Evolutionary conservation across 2,113 vertebrate species (phyloP).

Genomic region (Scomber japonicus): DNA sequence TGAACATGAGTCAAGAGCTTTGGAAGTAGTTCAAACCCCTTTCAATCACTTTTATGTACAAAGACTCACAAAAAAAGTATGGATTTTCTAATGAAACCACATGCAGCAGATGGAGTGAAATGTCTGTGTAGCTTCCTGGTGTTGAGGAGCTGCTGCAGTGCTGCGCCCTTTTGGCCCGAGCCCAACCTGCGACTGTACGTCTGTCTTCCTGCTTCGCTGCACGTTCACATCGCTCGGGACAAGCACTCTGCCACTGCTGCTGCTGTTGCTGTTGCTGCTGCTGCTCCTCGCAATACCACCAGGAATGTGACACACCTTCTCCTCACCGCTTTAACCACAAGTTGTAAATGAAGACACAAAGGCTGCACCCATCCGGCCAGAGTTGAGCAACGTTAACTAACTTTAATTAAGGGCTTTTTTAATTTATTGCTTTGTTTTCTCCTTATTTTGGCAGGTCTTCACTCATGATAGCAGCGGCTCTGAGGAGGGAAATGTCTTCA

Average conservation of each 20-base stretch:
- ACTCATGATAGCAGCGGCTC: background rate
- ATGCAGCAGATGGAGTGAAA: background rate
- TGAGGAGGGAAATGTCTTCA: background rate
- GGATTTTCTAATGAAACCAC: background rate
- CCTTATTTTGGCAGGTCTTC: background rate
- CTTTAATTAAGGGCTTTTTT: too few species aligned
- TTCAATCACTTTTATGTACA: background rate
- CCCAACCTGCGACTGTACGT: slow-evolving; percentile 4
- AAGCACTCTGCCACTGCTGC: background rate
- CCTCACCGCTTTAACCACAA: slow-evolving; percentile 7
- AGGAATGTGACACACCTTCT: slow-evolving; percentile 48
- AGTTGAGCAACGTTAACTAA: too few species aligned
- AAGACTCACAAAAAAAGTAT: too few species aligned
- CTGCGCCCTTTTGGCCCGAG: slow-evolving; percentile 14
- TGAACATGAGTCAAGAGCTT: too few species aligned
- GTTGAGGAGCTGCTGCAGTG: background rate
- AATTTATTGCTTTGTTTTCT: too few species aligned
- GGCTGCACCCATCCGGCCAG: background rate
- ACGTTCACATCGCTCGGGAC: background rate
- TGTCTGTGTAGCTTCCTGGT: background rate
- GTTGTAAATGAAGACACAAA: background rate
- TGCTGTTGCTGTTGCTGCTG: too few species aligned
- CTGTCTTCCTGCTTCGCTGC: slow-evolving; percentile 3
- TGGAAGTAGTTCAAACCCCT: background rate
- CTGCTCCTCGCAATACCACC: background rate